Base-by-base conservation (phyloP, 1,140 invertebrate species). In the Drosophila miranda region DNA sequence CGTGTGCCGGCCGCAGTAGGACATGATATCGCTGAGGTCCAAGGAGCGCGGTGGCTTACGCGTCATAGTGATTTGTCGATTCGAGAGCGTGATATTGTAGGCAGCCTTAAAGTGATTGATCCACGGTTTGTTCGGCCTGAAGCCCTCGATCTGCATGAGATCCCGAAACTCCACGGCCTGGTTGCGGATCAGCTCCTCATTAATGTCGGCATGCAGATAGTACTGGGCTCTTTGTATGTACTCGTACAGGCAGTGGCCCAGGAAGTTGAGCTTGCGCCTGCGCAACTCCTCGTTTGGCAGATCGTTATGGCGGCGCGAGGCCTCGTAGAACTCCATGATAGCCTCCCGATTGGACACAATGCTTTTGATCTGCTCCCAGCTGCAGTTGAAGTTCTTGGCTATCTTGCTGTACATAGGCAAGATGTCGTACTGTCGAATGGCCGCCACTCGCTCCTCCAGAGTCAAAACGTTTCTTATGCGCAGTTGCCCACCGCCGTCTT, bases 361-460 rank as follows among this genome's bases (percentile, higher is more conserved):
- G 58, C 78, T 90, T 38, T 90, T 90, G 49, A 90, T 90, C 55
- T 90, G 89, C 51, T 90, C 86, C 86, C 84, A 90, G 58, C 89
- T 89, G 34, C 89, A 90, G 41, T 90, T 90, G 45, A 90, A 90
- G 49, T 84, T 90, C 41, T 79, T 75, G 1, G 89, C 89, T 6
- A 90, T 79, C 38, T 87, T 87, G 16, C 76, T 89, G 43, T 90
- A 90, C 82, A 88, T 88, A 6, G 89, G 89, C 23, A 78, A 59
- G 13, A 82, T 75, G 50, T 90, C 89, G 44, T 89, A 90, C 21
- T 89, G 89, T 3, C 73, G 57, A 8, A 90, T 90, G 19, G 51
- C 89, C 26, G 66, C 70, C 13, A 90, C 86, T 2, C 86, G 79
- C 58, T 90, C 89, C 52, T 90, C 84, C 28, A 90, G 67, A 9